Percentiles rank a stretch among this genome's conserved stretches.
Conservation (phyloP, 2,888 invertebrate genomes). For the Metallyticus violacea region DNA sequence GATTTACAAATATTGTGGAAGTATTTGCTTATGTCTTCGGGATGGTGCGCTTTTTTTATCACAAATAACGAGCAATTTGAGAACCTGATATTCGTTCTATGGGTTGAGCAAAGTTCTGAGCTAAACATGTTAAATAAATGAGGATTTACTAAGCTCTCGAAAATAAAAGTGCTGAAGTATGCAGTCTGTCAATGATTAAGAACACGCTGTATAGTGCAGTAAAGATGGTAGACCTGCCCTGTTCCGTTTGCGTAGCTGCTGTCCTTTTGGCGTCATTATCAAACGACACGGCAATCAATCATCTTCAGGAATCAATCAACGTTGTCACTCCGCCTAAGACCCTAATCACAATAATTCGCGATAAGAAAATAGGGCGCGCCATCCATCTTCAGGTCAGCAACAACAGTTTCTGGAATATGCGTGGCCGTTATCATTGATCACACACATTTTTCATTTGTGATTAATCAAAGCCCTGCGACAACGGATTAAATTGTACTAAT, state of each 20-base stretch:
- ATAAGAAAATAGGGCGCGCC: slow-evolving; percentile 13
- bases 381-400: background rate
- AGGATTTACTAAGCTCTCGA: too few species aligned
- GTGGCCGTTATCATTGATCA: background rate
- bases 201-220: background rate
- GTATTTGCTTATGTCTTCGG: too few species aligned
- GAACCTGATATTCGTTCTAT: too few species aligned
- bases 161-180: too few species aligned
- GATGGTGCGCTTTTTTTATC: too few species aligned
- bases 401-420: background rate
- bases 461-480: background rate
- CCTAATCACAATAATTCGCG: slow-evolving; percentile 10
- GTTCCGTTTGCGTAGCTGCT: background rate
- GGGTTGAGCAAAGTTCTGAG: too few species aligned
- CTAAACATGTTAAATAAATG: too few species aligned
- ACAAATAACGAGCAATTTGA: too few species aligned
- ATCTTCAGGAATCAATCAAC: slow-evolving; percentile 18
- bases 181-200: too few species aligned
- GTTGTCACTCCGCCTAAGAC: slow-evolving; percentile 4
- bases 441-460: background rate
- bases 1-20: too few species aligned
- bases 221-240: background rate
- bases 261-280: slow-evolving; percentile 4
- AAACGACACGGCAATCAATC: slow-evolving; percentile 13
- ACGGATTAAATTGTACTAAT: background rate